Conservation (phyloP, 2,888 invertebrate genomes). For the Phasia obesa region DNA sequence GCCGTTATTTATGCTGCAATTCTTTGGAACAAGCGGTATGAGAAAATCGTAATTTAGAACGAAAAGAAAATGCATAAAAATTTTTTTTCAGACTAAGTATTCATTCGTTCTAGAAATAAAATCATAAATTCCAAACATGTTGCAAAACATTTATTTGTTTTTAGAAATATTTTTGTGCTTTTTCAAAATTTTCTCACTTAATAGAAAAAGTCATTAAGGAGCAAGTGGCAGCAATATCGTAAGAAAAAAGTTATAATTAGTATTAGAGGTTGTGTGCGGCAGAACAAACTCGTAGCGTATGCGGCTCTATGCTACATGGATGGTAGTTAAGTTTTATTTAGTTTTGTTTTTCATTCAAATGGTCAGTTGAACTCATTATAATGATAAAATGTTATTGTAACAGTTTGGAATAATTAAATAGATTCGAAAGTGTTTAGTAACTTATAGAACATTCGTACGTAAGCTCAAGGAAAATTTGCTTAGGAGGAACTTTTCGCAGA, state of each 20-base stretch:
- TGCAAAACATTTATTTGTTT: slow-evolving; percentile 62
- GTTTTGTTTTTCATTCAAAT: slow-evolving; percentile 52
- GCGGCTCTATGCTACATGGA: not conserved
- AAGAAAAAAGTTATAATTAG: slow-evolving; percentile 67
- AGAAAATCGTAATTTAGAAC: not conserved
- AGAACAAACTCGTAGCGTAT: not conserved
- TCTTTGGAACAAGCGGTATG: slow-evolving; percentile 10
- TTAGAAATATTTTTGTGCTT: slow-evolving; percentile 52
- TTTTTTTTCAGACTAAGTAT: not conserved
- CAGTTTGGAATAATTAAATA: slow-evolving; percentile 79
- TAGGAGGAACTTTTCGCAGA: not conserved
- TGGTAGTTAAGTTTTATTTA: slow-evolving; percentile 29
- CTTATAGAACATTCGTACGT: not conserved
- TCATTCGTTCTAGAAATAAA: slow-evolving; percentile 53
- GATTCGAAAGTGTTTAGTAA: not conserved
- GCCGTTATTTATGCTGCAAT: slow-evolving; percentile 44
- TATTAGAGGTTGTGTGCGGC: slow-evolving; percentile 44
- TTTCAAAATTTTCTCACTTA: slow-evolving; percentile 52
- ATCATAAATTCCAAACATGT: slow-evolving; percentile 72
- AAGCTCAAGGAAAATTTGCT: not conserved
- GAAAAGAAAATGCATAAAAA: not conserved
- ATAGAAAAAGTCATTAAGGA: slow-evolving; percentile 69
- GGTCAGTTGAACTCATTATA: slow-evolving; percentile 76
- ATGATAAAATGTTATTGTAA: slow-evolving; percentile 80
- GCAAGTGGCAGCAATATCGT: slow-evolving; percentile 45